Evolutionary conservation across 2,113 vertebrate species (phyloP).

Genomic region (Sminthopsis crassicaudata): DNA sequence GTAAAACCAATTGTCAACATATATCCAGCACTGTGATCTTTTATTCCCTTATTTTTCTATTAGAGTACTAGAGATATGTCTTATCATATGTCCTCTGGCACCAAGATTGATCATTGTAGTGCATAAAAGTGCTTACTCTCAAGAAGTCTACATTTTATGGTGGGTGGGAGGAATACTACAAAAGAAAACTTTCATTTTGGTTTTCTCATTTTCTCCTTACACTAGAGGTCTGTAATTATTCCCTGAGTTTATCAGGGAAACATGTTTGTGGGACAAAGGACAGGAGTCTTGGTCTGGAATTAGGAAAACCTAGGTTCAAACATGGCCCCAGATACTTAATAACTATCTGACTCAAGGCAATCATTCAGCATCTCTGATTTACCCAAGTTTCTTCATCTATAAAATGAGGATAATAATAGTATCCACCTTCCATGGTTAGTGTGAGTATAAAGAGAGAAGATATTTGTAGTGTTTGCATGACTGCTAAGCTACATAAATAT

Average conservation of each 20-base stretch:
- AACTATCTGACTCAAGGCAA: neutral
- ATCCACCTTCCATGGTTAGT: neutral
- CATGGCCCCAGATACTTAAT: neutral
- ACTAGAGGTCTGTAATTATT: neutral
- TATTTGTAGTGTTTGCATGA: neutral
- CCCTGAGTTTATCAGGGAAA: neutral
- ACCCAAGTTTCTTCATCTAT: neutral
- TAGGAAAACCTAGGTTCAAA: neutral
- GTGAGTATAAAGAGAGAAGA: neutral
- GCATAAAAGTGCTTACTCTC: neutral
- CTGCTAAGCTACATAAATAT: neutral
- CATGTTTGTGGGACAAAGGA: neutral
- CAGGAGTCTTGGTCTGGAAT: neutral
- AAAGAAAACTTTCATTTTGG: neutral
- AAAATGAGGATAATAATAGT: neutral
- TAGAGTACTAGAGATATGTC: too few relatives aligned
- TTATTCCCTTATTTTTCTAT: too few relatives aligned
- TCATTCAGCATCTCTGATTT: neutral
- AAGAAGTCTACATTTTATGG: neutral
- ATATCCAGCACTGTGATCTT: neutral
- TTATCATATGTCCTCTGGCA: neutral
- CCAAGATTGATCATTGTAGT: neutral
- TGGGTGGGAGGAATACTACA: neutral
- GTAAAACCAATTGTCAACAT: neutral
- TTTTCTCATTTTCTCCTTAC: constrained; percentile 6